Evolutionary conservation across 2,888 invertebrate species (phyloP).

Genomic region (Ennomos quercinarius): DNA sequence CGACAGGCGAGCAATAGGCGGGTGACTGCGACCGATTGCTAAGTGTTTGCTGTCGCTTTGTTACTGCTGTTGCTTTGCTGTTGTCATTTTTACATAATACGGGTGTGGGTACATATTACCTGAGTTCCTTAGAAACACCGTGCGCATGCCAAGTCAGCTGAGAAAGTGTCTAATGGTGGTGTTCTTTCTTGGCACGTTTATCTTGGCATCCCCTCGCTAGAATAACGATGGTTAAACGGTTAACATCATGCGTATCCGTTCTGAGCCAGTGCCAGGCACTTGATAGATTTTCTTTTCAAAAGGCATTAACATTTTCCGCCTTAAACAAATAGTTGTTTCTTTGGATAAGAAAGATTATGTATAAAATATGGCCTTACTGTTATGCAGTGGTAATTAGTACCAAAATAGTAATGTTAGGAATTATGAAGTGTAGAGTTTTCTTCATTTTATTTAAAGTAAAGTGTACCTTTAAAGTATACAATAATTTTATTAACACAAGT

Average conservation of each 20-base stretch:
- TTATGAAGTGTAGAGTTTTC: not conserved
- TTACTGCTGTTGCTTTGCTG: no score
- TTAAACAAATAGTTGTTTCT: constrained; percentile 34
- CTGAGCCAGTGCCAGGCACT: constrained; percentile 56
- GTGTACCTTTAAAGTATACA: no score
- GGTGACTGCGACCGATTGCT: no score
- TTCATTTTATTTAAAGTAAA: no score
- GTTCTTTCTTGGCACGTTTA: constrained; percentile 65
- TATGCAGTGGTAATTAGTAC: not conserved
- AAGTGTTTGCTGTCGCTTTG: no score
- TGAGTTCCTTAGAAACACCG: constrained; percentile 4
- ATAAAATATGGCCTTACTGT: constrained; percentile 17
- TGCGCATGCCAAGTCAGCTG: not conserved
- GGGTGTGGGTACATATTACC: no score
- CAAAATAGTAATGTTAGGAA: not conserved
- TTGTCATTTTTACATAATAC: no score
- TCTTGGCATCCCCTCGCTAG: constrained; percentile 53
- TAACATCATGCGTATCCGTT: constrained; percentile 63
- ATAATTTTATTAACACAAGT: no score
- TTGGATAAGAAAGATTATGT: not conserved
- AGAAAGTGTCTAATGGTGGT: constrained; percentile 24
- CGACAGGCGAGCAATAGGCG: no score
- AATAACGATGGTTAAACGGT: constrained; percentile 68
- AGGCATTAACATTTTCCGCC: constrained; percentile 39
- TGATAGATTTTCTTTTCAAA: constrained; percentile 60